These are phyloP conservation scores for Standfussiana lucernea DNA, from an alignment of 2,888 invertebrate genomes.

Conservation along the genomic window DNA sequence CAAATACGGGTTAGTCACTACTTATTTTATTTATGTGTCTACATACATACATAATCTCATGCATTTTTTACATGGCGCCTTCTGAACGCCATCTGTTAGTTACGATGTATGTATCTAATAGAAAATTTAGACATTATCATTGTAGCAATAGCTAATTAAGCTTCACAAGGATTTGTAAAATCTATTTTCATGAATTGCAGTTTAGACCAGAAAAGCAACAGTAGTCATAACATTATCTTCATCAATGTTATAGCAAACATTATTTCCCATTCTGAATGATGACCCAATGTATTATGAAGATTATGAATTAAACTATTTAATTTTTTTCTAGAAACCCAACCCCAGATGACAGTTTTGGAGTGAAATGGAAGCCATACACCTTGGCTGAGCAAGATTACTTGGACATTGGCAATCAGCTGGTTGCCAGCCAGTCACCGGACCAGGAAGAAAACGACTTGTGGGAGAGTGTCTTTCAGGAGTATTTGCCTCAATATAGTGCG, in stretches of 20 bases:
- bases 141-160: neutral
- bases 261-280: neutral
- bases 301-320: neutral
- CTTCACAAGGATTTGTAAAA: neutral
- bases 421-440: constrained; percentile 65
- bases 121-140: neutral
- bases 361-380: constrained; percentile 73
- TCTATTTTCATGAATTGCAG: neutral
- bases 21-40: neutral
- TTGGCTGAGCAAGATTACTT: constrained; percentile 69
- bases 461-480: constrained; percentile 73
- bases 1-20: constrained; percentile 79
- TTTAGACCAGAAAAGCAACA: neutral
- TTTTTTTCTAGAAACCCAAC: constrained; percentile 76
- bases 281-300: neutral
- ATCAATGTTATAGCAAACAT: neutral
- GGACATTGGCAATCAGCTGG: constrained; percentile 74
- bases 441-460: constrained; percentile 75
- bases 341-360: constrained; percentile 71
- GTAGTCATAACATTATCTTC: neutral
- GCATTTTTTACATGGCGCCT: neutral
- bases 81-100: neutral
- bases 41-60: neutral
- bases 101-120: neutral
- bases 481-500: constrained; percentile 67